phyloP scores from a whole-genome alignment of 2,888 invertebrate genomes.

The Tenodera sinensis region DNA sequence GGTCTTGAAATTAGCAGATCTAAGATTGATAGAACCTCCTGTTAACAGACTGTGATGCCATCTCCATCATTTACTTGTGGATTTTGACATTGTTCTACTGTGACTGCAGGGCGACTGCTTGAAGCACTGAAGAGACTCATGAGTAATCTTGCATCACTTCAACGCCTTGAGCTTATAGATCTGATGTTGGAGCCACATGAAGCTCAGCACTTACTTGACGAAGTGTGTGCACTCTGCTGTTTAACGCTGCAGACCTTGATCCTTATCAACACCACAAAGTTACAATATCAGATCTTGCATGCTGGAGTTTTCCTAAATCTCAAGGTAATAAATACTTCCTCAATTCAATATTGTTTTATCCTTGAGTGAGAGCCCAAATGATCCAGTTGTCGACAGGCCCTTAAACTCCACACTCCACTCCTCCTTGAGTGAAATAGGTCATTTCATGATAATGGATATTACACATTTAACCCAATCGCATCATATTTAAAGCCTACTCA shows the following conservation, averaged over 20 bases:
- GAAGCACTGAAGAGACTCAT: constrained; percentile 65
- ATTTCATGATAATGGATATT: no score
- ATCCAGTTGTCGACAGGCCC: no score
- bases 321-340: constrained; percentile 48
- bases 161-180: constrained; percentile 64
- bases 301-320: constrained; percentile 73
- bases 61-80: no score
- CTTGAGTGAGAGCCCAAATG: neutral
- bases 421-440: no score
- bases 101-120: constrained; percentile 53
- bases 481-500: no score
- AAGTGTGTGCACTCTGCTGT: constrained; percentile 63
- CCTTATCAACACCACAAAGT: constrained; percentile 70
- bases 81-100: neutral
- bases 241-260: constrained; percentile 59
- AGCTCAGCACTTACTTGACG: constrained; percentile 67
- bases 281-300: constrained; percentile 66
- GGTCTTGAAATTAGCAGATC: no score
- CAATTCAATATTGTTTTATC: neutral
- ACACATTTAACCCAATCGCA: no score
- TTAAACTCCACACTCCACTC: no score
- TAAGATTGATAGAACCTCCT: no score
- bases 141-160: constrained; percentile 60
- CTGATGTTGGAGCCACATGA: constrained; percentile 68
- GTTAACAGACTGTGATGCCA: no score